These are phyloP conservation scores for Protobothrops mucrosquamatus DNA, from an alignment of 2,113 vertebrate genomes.

Conservation along the genomic window DNA sequence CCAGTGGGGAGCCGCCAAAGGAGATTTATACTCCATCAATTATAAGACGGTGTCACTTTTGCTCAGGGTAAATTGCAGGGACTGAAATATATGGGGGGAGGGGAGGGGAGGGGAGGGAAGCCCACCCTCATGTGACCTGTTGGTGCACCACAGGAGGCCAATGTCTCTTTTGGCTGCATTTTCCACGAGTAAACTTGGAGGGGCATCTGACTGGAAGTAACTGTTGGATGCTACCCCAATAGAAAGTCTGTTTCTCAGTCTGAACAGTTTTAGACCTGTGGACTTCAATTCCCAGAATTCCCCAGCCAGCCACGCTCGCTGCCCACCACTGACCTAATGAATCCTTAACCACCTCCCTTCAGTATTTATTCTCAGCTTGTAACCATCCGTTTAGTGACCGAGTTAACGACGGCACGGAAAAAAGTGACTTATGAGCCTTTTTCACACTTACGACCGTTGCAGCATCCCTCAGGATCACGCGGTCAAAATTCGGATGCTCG, in stretches of 20 bases:
- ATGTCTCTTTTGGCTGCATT: neutral
- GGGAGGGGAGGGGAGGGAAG: neutral
- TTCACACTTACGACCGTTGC: no score
- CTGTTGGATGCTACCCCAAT: neutral
- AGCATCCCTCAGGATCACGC: no score
- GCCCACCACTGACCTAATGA: no score
- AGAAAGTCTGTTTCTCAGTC: neutral
- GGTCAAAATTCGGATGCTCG: no score
- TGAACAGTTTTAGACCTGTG: no score
- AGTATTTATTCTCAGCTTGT: neutral
- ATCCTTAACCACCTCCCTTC: no score
- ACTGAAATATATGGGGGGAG: neutral
- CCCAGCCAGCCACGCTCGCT: no score
- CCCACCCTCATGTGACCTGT: neutral
- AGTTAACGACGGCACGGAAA: no score
- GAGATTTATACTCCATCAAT: constrained; percentile 61
- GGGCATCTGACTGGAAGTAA: neutral
- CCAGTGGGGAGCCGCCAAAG: constrained; percentile 50
- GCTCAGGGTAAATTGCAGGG: constrained; percentile 13
- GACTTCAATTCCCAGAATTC: no score
- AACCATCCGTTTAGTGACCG: no score
- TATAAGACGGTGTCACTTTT: constrained; percentile 26
- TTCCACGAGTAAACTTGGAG: neutral
- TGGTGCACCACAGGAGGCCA: neutral
- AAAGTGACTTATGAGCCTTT: no score